These are phyloP conservation scores for Takifugu flavidus DNA, from an alignment of 2,113 vertebrate species.

Conservation along the genomic window DNA sequence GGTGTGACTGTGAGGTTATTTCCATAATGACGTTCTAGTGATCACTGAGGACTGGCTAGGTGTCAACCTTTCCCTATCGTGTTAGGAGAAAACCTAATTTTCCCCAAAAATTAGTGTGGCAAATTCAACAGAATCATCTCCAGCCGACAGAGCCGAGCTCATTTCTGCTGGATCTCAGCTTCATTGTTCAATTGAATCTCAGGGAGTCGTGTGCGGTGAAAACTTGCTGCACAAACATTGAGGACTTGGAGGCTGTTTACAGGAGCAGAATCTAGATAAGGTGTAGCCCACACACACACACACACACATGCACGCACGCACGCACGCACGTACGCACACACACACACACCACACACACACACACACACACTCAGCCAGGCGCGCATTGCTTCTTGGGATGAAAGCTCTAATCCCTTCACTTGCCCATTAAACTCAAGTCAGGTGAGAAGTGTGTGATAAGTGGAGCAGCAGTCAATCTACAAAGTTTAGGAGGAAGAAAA, in stretches of 20 bases:
- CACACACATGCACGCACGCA: not conserved
- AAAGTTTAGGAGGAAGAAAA: not conserved
- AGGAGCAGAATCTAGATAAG: constrained; percentile 1
- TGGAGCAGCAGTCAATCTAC: not conserved
- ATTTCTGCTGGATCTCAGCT: constrained; percentile 1
- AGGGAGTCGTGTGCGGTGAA: too few species aligned
- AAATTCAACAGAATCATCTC: not conserved
- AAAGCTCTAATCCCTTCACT: constrained; percentile 43
- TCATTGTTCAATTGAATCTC: not conserved
- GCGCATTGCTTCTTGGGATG: not conserved
- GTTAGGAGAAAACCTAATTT: too few species aligned
- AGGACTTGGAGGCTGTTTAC: constrained; percentile 1
- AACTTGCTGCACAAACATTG: too few species aligned
- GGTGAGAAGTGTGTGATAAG: constrained; percentile 17
- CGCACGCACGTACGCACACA: too few species aligned
- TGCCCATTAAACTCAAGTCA: constrained; percentile 23
- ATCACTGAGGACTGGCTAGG: too few species aligned
- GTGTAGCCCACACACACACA: not conserved
- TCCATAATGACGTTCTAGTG: too few species aligned
- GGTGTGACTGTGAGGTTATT: too few species aligned
- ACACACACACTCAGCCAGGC: not conserved
- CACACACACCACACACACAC: too few species aligned
- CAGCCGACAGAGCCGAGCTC: not conserved
- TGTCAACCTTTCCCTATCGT: too few species aligned
- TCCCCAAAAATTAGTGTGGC: too few species aligned